Conservation (phyloP, 2,888 invertebrate species). For the Clitarchus hookeri region DNA sequence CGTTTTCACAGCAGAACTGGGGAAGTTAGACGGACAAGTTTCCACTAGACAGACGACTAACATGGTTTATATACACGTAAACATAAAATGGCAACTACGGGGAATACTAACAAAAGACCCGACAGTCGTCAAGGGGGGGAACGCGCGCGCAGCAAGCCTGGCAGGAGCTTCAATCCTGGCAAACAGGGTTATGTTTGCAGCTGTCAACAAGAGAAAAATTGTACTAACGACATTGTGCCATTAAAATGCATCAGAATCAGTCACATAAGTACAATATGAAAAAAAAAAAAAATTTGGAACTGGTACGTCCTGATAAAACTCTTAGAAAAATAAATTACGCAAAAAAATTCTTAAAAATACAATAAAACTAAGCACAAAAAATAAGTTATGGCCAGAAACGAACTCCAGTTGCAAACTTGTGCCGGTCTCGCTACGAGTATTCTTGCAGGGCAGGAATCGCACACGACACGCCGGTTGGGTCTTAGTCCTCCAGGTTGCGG, state of each 20-base stretch:
- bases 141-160: background rate
- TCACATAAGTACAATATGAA: background rate
- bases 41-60: background rate
- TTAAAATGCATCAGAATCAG: background rate
- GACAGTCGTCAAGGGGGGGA: background rate
- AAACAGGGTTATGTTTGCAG: background rate
- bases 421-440: constrained; percentile 20
- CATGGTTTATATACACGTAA: constrained; percentile 3
- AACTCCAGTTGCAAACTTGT: constrained; percentile 4
- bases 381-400: background rate
- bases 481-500: constrained; percentile 97
- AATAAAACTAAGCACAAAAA: background rate
- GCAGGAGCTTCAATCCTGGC: constrained; percentile 8
- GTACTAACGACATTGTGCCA: background rate
- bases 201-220: background rate
- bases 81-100: constrained; percentile 23
- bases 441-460: constrained; percentile 25
- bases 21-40: background rate
- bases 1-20: background rate
- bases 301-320: background rate
- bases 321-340: background rate
- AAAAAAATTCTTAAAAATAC: background rate
- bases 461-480: background rate
- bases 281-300: background rate
- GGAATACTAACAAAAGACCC: constrained; percentile 21